These are phyloP conservation scores for Cylloceria caligata DNA, from an alignment of 2,888 invertebrate genomes.

Conservation along the genomic window DNA sequence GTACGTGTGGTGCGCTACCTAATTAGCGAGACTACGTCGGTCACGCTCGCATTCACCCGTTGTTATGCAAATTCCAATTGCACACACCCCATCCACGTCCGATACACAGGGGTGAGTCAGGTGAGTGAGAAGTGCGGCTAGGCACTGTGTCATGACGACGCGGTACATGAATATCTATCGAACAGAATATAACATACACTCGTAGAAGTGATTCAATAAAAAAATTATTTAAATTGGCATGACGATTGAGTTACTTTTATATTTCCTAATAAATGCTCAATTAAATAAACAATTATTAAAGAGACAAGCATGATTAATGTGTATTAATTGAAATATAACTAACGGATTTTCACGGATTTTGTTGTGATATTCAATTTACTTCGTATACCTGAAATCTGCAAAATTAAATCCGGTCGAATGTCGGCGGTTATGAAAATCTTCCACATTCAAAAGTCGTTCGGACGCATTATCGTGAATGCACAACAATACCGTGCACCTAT, in stretches of 20 bases:
- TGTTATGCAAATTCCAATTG: constrained; percentile 80
- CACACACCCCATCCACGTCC: background rate
- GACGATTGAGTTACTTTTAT: background rate
- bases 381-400: background rate
- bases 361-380: background rate
- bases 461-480: constrained; percentile 29
- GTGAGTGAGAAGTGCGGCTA: background rate
- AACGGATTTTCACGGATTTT: background rate
- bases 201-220: background rate
- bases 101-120: constrained; percentile 6
- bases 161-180: background rate
- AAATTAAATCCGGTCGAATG: constrained; percentile 7
- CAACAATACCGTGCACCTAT: constrained; percentile 22
- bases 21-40: constrained; percentile 78
- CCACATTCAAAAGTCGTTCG: background rate
- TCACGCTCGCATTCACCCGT: constrained; percentile 75
- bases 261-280: too few species aligned
- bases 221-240: background rate
- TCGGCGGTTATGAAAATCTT: constrained; percentile 9
- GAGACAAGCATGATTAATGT: background rate
- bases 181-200: background rate
- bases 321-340: background rate
- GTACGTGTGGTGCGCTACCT: constrained; percentile 77
- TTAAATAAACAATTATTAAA: background rate
- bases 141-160: background rate